phyloP scores from a whole-genome alignment of 2,113 vertebrate genomes.

The Clarias macrocephalus region DNA sequence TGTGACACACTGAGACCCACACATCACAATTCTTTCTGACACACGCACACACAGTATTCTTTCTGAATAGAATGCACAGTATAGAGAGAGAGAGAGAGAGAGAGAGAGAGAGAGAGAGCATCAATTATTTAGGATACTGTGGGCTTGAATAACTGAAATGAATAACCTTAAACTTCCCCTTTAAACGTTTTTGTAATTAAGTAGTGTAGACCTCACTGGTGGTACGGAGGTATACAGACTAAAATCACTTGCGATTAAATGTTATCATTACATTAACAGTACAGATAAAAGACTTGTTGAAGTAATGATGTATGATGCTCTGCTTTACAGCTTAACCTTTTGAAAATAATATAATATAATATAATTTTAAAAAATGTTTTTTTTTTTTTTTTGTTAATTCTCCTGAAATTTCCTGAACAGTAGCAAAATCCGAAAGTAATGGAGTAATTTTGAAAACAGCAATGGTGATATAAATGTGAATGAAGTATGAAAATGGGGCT shows the following conservation, averaged over 20 bases:
- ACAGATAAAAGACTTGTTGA: background rate
- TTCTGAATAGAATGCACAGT: background rate
- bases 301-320: background rate
- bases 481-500: background rate
- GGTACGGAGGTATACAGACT: background rate
- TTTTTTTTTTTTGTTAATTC: no score
- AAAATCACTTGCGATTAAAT: background rate
- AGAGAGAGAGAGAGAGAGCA: no score
- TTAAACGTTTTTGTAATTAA: no score
- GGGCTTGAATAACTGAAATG: no score
- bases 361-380: no score
- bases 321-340: background rate
- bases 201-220: background rate
- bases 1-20: constrained; percentile 3
- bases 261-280: background rate
- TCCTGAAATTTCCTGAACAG: background rate
- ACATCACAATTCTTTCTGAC: background rate
- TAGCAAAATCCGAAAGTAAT: background rate
- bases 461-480: no score
- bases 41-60: background rate
- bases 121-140: no score
- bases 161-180: no score
- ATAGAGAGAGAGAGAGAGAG: background rate
- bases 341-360: background rate
- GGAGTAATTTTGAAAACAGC: no score